These are phyloP conservation scores for Rotaria macrura DNA, from an alignment of 2,888 invertebrate genomes.

Conservation along the genomic window DNA sequence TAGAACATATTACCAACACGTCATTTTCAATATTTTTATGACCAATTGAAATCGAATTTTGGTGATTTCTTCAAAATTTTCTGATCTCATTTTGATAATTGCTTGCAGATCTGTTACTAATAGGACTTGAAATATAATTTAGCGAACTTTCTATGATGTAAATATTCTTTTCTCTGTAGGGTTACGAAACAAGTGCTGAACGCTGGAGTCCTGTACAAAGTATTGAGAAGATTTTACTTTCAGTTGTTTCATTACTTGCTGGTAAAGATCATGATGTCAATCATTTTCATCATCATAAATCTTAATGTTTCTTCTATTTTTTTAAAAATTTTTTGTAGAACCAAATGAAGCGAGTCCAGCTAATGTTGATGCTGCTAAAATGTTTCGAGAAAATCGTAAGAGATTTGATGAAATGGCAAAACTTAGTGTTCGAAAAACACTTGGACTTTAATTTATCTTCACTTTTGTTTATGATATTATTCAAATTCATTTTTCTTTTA, in stretches of 20 bases:
- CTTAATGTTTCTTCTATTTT: too few species aligned
- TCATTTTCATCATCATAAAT: too few species aligned
- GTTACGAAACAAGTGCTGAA: conserved; percentile 92
- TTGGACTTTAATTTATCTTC: conserved; percentile 51
- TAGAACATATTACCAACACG: too few species aligned
- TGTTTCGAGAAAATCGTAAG: conserved; percentile 85
- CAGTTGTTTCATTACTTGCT: conserved; percentile 95
- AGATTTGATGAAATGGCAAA: conserved; percentile 87
- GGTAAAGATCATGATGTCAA: background rate
- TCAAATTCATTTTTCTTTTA: background rate
- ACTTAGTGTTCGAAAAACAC: conserved; percentile 75
- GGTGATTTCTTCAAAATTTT: too few species aligned
- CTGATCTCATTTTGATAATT: too few species aligned
- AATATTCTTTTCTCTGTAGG: conserved; percentile 48
- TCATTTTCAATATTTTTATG: too few species aligned
- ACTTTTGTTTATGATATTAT: background rate
- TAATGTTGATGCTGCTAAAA: conserved; percentile 91
- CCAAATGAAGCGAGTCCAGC: conserved; percentile 94
- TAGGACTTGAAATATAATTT: too few species aligned
- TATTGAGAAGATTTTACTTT: conserved; percentile 92
- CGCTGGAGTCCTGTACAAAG: conserved; percentile 99
- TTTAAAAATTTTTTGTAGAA: conserved; percentile 58
- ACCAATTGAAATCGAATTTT: too few species aligned
- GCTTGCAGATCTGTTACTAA: too few species aligned
- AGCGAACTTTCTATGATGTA: conserved; percentile 51